Evolutionary conservation across 2,797 vertebrate species (phyloP).

Genomic region (Peromyscus melanophrys): DNA sequence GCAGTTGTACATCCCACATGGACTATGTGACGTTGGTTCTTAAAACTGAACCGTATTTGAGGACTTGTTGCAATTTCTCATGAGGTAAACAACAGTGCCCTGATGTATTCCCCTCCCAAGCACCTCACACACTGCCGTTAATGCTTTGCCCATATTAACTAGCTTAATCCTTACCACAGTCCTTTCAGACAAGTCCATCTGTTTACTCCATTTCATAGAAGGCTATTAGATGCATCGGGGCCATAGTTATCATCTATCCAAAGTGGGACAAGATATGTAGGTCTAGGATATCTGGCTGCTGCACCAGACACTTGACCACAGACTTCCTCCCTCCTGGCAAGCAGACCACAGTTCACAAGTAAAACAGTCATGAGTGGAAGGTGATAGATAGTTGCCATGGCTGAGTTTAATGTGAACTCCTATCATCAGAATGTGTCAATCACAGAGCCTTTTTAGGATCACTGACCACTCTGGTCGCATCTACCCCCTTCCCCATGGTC

Average conservation of each 20-base stretch:
- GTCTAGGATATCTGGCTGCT: background rate
- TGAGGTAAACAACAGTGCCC: background rate
- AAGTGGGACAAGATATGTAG: background rate
- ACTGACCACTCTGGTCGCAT: background rate
- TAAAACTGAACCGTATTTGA: background rate
- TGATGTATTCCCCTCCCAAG: background rate
- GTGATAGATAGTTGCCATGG: background rate
- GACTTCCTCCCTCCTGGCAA: background rate
- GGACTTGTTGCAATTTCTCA: background rate
- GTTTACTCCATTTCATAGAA: conserved; percentile 15
- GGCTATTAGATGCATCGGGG: background rate
- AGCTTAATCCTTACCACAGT: background rate
- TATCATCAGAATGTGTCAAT: background rate
- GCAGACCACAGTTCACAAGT: background rate
- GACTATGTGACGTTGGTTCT: background rate
- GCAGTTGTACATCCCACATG: background rate
- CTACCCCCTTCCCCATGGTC: background rate
- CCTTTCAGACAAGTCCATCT: background rate
- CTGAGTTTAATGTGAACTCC: background rate
- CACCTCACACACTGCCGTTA: background rate
- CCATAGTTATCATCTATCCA: background rate
- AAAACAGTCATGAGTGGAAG: background rate
- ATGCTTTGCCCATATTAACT: background rate
- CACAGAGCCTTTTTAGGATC: background rate
- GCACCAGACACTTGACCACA: background rate